phyloP scores from a whole-genome alignment of 1,140 invertebrate genomes.

The Cotesia vestalis region DNA sequence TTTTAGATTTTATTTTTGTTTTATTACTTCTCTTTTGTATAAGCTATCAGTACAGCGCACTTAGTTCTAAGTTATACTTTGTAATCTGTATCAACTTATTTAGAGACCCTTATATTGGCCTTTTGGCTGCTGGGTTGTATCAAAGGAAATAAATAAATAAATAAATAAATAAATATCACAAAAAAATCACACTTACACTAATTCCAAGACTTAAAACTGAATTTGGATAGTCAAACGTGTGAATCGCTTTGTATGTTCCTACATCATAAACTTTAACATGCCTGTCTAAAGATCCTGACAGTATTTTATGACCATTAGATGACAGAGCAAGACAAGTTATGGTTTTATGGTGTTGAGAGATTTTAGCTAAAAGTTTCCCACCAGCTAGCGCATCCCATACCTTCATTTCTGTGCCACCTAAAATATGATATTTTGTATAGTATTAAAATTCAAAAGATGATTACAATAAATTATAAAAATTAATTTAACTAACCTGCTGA shows the following conservation, averaged over 20 bases:
- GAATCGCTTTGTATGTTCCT: conserved; percentile 84
- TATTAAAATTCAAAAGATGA: neutral
- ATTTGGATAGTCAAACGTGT: conserved; percentile 90
- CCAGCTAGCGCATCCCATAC: conserved; percentile 93
- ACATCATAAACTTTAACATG: conserved; percentile 96
- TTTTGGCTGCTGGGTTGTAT: too few species aligned
- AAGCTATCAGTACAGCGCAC: too few species aligned
- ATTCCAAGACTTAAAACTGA: conserved; percentile 87
- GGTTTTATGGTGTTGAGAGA: conserved; percentile 92
- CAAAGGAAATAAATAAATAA: too few species aligned
- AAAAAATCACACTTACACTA: conserved; percentile 68
- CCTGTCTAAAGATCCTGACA: conserved; percentile 91
- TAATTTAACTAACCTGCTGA: conserved; percentile 74
- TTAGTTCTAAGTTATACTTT: too few species aligned
- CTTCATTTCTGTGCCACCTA: conserved; percentile 88
- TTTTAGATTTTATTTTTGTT: too few species aligned
- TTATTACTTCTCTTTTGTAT: too few species aligned
- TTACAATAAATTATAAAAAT: conserved; percentile 9
- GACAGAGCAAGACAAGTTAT: conserved; percentile 84
- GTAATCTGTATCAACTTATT: too few species aligned
- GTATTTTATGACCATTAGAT: conserved; percentile 80
- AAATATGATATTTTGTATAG: conserved; percentile 34
- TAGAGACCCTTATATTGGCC: too few species aligned
- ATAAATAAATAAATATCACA: too few species aligned
- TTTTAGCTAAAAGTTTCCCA: conserved; percentile 81